A percentile compares a stretch with the other conserved stretches of the same genome.
Evolutionary conservation across 2,797 vertebrate species (phyloP).

Genomic region (Enteromius treurensis): DNA sequence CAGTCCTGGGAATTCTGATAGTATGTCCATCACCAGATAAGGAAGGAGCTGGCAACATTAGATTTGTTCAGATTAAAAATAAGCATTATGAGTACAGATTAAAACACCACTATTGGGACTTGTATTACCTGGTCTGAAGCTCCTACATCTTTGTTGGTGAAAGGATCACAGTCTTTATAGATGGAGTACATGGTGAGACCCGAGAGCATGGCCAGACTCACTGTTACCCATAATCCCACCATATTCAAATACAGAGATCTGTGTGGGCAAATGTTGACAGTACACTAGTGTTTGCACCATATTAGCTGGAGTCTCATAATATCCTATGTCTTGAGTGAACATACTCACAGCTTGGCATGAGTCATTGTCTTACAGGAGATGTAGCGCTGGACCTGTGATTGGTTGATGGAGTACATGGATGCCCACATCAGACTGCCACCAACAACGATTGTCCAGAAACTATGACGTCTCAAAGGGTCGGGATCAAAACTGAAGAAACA

Average conservation of each 20-base stretch:
- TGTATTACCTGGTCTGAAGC: conserved; percentile 75
- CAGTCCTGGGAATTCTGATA: conserved; percentile 76
- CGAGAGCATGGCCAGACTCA: conserved; percentile 77
- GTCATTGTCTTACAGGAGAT: conserved; percentile 79
- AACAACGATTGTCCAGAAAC: conserved; percentile 79
- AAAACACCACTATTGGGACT: background rate
- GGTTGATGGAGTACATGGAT: conserved; percentile 82
- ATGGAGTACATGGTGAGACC: conserved; percentile 83
- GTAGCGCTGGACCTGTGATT: conserved; percentile 85
- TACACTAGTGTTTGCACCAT: background rate
- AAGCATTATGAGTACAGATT: background rate
- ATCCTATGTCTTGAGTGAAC: background rate
- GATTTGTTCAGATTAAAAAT: background rate
- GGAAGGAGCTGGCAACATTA: conserved; percentile 74
- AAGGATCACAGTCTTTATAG: conserved; percentile 81
- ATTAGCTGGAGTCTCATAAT: background rate
- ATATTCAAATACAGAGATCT: conserved; percentile 83
- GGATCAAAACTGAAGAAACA: conserved; percentile 76
- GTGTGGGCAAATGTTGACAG: conserved; percentile 29
- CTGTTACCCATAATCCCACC: conserved; percentile 79
- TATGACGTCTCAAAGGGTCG: conserved; percentile 79
- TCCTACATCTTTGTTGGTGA: conserved; percentile 70
- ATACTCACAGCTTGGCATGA: conserved; percentile 82
- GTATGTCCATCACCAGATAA: conserved; percentile 84
- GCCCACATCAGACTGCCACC: conserved; percentile 83